Evolutionary conservation across 2,888 invertebrate genomes (phyloP), one percentile per base, ranked within the genome.

Genomic region (Gastracanthus pulcherrimus): DNA sequence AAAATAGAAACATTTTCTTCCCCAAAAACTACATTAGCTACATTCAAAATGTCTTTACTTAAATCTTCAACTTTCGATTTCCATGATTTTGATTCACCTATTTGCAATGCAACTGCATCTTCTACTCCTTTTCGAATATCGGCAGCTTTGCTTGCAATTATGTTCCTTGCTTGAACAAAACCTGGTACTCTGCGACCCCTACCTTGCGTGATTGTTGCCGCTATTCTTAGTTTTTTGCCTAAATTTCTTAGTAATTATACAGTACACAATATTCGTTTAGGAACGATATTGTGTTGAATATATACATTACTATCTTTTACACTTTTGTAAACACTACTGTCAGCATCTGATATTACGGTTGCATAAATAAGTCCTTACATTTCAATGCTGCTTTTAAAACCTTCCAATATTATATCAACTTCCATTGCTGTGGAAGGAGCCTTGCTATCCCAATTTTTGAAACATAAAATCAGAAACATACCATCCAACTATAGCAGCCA

Each of bases 221-320:
- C 51, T 26, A 6, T 11, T 23, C n/a, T 7, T 3, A 82, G 1
- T 55, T 82, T 83, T 23, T 82, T 85, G 11, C 85, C 83, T 16
- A 84, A 70, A 82, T 86, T 86, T 31, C 84, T 81, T 7, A 86
- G 70, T 19, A 89, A 64, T 81, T 90, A 89, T 76, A 88, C 89
- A 6, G 60, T 78, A 78, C 90, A 90, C 81, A 6, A 7, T 13
- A 77, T 62, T 36, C 26, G 70, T 72, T 82, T 80, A 19, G 70
- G 13, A 0, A 82, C 67, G 6, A 85, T 38, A 1, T 41, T 19
- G 9, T 75, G 48, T 76, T 81, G 72, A 2, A 16, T 4, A 16
- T 85, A 84, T 6, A 75, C 72, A 23, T 76, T 76, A 11, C 23
- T 62, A 51, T 84, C 55, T 19, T 64, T 1, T 4, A 85, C 69